Evolutionary conservation across 2,797 vertebrate genomes (phyloP).

Genomic region (Prionace glauca): DNA sequence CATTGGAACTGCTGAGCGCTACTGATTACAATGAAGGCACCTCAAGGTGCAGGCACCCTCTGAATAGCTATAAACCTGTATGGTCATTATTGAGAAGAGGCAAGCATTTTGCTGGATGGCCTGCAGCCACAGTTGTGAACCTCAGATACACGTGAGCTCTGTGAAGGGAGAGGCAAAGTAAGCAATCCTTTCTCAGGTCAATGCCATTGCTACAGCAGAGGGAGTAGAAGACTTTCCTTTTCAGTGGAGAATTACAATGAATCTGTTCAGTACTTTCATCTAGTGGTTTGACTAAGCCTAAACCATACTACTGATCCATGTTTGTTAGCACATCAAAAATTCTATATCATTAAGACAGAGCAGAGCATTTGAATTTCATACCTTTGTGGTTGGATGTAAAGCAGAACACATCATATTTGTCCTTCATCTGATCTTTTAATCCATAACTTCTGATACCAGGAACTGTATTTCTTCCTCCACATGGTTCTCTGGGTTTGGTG

Average conservation of each 20-base stretch:
- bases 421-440: slow-evolving; percentile 66
- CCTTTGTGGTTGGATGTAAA: slow-evolving; percentile 71
- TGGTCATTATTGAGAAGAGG: no score
- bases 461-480: slow-evolving; percentile 68
- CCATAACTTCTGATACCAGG: slow-evolving; percentile 87
- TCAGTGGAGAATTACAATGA: background rate
- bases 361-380: slow-evolving; percentile 48
- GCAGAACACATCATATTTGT: slow-evolving; percentile 86
- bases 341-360: background rate
- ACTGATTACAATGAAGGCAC: no score
- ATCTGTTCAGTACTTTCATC: background rate
- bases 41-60: no score
- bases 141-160: background rate
- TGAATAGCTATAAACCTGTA: no score
- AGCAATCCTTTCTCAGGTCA: background rate
- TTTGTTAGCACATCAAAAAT: background rate
- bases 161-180: background rate
- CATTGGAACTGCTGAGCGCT: no score
- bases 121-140: no score
- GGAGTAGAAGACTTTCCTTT: background rate
- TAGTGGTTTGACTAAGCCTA: no score
- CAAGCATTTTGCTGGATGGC: no score
- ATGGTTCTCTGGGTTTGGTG: slow-evolving; percentile 76
- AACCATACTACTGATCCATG: background rate
- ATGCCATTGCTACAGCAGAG: background rate